phyloP scores from a whole-genome alignment of 2,888 invertebrate genomes.

The Drosophila birchii region DNA sequence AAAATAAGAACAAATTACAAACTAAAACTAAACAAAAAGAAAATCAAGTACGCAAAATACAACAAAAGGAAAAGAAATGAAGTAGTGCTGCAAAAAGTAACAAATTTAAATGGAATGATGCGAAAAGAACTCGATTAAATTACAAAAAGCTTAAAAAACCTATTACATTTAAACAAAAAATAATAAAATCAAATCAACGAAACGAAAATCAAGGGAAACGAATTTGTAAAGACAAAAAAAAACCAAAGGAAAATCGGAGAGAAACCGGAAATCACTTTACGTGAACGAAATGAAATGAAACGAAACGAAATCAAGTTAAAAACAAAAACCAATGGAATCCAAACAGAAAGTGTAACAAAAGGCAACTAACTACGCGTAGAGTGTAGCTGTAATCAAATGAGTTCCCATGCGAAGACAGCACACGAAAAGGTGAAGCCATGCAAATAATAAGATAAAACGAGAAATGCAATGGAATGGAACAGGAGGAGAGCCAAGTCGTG shows the following conservation, averaged over 20 bases:
- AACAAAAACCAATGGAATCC: conserved; percentile 12
- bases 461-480: conserved; percentile 44
- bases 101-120: background rate
- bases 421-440: conserved; percentile 19
- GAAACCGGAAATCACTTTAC: background rate
- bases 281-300: background rate
- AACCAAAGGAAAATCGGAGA: background rate
- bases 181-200: background rate
- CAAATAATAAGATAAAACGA: conserved; percentile 17
- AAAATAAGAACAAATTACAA: background rate
- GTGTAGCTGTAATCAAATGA: conserved; percentile 17
- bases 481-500: conserved; percentile 11
- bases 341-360: background rate
- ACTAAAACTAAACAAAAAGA: background rate
- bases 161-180: no score
- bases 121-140: background rate
- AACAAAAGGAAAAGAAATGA: background rate
- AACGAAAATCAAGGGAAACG: background rate
- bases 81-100: background rate
- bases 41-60: background rate
- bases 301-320: conserved; percentile 5
- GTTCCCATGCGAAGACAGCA: conserved; percentile 5
- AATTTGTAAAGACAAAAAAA: background rate
- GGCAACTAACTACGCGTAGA: background rate
- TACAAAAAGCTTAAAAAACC: background rate